Conservation (phyloP, 2,888 invertebrate genomes). For the Sesamia inferens region DNA sequence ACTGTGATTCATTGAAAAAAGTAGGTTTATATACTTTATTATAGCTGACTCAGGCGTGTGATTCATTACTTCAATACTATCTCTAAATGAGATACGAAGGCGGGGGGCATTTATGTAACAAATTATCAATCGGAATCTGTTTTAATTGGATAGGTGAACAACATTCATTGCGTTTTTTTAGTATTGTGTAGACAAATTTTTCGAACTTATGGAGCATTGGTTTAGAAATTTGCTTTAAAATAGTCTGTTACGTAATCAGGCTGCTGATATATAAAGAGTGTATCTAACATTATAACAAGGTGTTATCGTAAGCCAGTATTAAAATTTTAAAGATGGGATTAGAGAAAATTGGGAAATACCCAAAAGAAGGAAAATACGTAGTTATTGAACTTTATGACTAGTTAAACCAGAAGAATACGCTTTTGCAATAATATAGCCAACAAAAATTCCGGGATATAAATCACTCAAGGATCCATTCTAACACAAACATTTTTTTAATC, state of each 20-base stretch:
- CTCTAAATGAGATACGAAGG: not conserved
- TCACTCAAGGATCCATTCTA: too few relatives aligned
- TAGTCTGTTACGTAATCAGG: too few relatives aligned
- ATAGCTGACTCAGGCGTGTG: not conserved
- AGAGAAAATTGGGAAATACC: constrained; percentile 26
- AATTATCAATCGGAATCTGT: too few relatives aligned
- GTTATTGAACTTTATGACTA: constrained; percentile 18
- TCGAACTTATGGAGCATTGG: too few relatives aligned
- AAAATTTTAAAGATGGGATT: constrained; percentile 8
- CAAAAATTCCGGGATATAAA: not conserved
- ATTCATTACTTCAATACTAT: constrained; percentile 7
- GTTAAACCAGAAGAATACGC: not conserved
- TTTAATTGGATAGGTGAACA: too few relatives aligned
- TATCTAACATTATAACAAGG: constrained; percentile 1
- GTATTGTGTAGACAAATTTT: too few relatives aligned
- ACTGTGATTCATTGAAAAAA: too few relatives aligned
- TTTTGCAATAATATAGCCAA: not conserved
- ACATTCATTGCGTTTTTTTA: too few relatives aligned
- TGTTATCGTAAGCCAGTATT: constrained; percentile 23
- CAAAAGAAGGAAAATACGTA: constrained; percentile 21
- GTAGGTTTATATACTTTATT: not conserved
- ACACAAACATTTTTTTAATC: too few relatives aligned
- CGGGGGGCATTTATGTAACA: too few relatives aligned
- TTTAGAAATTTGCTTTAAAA: too few relatives aligned
- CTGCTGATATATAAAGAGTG: constrained; percentile 23